phyloP scores from a whole-genome alignment of 1,140 invertebrate species.

The Drosophila repletoides region DNA sequence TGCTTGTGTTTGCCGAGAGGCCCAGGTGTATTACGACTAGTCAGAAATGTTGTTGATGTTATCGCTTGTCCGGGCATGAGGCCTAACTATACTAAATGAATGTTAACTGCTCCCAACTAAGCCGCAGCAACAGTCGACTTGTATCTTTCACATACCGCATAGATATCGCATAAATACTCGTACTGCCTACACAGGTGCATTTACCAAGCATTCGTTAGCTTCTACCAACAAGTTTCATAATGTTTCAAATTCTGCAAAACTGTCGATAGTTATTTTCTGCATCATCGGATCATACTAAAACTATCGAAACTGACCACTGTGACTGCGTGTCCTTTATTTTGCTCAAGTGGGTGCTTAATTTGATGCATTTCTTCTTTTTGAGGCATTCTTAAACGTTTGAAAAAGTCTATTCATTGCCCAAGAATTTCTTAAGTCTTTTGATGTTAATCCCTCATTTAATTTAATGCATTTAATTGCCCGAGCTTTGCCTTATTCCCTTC shows the following conservation, averaged over 20 bases:
- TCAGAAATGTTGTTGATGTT: neutral
- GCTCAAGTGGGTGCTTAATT: too few species aligned
- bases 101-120: conserved; percentile 47
- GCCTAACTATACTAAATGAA: conserved; percentile 40
- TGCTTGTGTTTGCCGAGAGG: conserved; percentile 48
- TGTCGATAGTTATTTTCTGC: too few species aligned
- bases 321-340: too few species aligned
- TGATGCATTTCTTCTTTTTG: too few species aligned
- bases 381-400: too few species aligned
- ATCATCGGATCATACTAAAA: too few species aligned
- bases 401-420: too few species aligned
- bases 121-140: conserved; percentile 2
- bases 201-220: too few species aligned
- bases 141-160: neutral
- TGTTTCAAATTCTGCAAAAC: too few species aligned
- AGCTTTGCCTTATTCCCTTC: conserved; percentile 4
- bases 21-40: conserved; percentile 11
- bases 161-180: neutral
- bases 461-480: conserved; percentile 56
- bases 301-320: too few species aligned
- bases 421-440: conserved; percentile 13
- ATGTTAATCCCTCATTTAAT: conserved; percentile 30
- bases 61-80: neutral
- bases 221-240: too few species aligned
- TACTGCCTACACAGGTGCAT: too few species aligned